Evolutionary conservation across 2,888 invertebrate genomes (phyloP), one percentile per base, ranked within the genome.

Genomic region (Campopleginae sp.): DNA sequence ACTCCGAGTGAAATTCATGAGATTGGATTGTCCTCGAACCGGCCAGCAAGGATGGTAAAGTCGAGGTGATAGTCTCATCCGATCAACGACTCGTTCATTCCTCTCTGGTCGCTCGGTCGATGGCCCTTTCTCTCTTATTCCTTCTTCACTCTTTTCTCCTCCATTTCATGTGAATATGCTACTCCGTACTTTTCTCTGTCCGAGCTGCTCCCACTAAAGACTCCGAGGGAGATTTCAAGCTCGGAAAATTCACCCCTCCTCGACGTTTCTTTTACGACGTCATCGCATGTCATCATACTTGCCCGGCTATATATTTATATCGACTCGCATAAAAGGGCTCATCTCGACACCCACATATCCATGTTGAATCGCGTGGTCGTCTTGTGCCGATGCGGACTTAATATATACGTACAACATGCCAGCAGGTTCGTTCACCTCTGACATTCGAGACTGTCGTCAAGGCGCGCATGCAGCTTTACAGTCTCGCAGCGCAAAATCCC

Each of bases 351-450:
- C 7, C 7, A 17, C 23, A 38, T n/a, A n/a, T 19, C 42, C 72
- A 14, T 42, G 58, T 12, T 74, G 17, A 74, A 58, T 74, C 42
- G 23, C n/a, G 54, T 23, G 27, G 27, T 17, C 72, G 7, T 58
- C 58, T 42, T 38, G 42, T 58, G 7, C 44, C 17, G n/a, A 17
- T 23, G n/a, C n/a, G 17, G 17, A 58, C 12, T 17, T 58, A 17
- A 74, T 38, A 74, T 38, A 27, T 42, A 31, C 58, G 61, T n/a
- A 33, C 12, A 42, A 42, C 6, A 66, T n/a, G 54, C n/a, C n/a
- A n/a, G n/a, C n/a, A 19, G 74, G 81, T 81, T 78, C 85, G 46
- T 81, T 85, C 78, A 81, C 85, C 85, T 82, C 70, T 78, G 82
- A 85, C 81, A 81, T 82, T 81, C 81, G 54, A 65, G 63, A 75